Evolutionary conservation across 2,888 invertebrate species (phyloP).

Genomic region (Orthonevra nobilis): DNA sequence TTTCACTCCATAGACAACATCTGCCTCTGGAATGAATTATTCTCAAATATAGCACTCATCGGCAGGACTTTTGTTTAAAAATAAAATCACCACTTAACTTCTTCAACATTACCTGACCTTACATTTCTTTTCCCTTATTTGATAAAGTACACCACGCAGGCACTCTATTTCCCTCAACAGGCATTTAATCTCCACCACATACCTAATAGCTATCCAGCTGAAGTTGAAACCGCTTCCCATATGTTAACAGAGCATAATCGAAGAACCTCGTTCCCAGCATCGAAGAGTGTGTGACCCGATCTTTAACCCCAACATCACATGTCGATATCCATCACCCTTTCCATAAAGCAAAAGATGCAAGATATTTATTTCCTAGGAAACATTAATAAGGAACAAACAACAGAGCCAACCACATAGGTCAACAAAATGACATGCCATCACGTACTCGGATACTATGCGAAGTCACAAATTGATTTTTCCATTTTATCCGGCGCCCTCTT

Average conservation of each 20-base stretch:
- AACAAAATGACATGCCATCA: constrained; percentile 29
- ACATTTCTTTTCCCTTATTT: neutral
- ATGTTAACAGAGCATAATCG: no score
- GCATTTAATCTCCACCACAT: no score
- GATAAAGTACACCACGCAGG: no score
- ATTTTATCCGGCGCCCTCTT: neutral
- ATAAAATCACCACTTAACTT: constrained; percentile 20
- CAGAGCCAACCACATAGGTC: neutral
- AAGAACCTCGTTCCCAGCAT: constrained; percentile 14
- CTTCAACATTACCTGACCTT: constrained; percentile 10
- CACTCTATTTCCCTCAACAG: no score
- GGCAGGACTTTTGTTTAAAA: neutral
- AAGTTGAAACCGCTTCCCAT: no score
- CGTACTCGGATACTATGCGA: neutral
- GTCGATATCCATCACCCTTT: constrained; percentile 19
- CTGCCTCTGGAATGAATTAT: neutral
- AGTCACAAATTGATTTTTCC: constrained; percentile 24
- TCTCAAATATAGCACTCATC: neutral
- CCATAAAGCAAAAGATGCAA: no score
- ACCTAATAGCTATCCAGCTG: no score
- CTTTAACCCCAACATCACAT: constrained; percentile 13
- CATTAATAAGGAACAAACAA: constrained; percentile 33
- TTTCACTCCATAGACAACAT: neutral
- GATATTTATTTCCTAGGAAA: constrained; percentile 15
- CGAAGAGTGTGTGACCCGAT: neutral